phyloP scores from a whole-genome alignment of 2,113 vertebrate genomes.

The Anolis carolinensis region DNA sequence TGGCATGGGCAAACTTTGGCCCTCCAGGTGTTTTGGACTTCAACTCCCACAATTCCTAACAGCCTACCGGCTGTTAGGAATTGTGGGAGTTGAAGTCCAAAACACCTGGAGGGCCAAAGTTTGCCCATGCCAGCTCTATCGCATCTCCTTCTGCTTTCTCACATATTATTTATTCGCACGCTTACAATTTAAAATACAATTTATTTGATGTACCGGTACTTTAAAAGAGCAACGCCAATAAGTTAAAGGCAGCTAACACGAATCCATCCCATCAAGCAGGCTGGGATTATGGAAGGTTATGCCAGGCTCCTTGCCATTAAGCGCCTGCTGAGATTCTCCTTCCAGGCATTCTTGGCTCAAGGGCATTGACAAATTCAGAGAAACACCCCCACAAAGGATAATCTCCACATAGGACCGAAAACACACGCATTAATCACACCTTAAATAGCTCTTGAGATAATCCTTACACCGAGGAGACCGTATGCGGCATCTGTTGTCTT shows the following conservation, averaged over 20 bases:
- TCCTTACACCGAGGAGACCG: background rate
- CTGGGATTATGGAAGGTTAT: background rate
- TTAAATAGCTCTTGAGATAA: background rate
- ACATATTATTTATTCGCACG: background rate
- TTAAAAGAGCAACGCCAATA: background rate
- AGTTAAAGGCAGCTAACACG: constrained; percentile 7
- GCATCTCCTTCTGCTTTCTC: too few relatives aligned
- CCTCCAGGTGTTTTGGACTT: too few relatives aligned
- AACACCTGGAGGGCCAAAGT: too few relatives aligned
- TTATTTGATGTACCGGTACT: constrained; percentile 21
- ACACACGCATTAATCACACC: background rate
- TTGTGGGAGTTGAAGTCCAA: too few relatives aligned
- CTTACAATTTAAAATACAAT: background rate
- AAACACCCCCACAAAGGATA: background rate
- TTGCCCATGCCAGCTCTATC: background rate
- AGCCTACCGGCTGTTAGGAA: too few relatives aligned
- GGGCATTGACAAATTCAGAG: background rate
- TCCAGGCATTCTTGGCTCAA: background rate
- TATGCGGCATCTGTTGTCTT: too few relatives aligned
- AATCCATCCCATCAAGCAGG: background rate
- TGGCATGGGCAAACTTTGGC: too few relatives aligned
- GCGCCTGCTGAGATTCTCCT: background rate
- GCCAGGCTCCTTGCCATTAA: background rate
- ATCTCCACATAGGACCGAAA: background rate
- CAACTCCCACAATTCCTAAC: too few relatives aligned